phyloP scores from a whole-genome alignment of 2,797 vertebrate species.

The Crax fasciolata region DNA sequence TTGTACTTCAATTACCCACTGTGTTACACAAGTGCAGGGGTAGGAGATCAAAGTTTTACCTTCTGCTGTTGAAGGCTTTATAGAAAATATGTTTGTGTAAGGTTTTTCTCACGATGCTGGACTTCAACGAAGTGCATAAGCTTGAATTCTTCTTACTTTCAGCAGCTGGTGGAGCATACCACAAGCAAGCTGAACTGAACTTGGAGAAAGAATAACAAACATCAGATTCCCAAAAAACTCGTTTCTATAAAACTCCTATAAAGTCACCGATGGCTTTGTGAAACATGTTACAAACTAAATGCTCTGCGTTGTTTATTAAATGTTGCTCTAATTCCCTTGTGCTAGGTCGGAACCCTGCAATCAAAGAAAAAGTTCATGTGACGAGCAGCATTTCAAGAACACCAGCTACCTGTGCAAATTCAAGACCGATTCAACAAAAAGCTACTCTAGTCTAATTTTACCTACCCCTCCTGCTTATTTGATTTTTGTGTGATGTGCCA shows the following conservation, averaged over 20 bases:
- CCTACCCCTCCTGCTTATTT: neutral
- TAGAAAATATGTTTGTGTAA: neutral
- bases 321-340: neutral
- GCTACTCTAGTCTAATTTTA: neutral
- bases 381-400: neutral
- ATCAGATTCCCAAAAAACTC: conserved; percentile 23
- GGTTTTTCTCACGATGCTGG: neutral
- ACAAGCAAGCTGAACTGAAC: conserved; percentile 32
- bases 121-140: neutral
- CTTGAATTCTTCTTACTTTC: neutral
- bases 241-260: conserved; percentile 25
- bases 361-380: conserved; percentile 28
- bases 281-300: neutral
- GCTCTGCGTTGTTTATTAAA: neutral
- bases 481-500: neutral
- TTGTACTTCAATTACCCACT: conserved; percentile 81
- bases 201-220: neutral
- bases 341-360: neutral
- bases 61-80: conserved; percentile 32
- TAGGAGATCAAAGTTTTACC: conserved; percentile 73
- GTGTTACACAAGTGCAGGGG: conserved; percentile 64
- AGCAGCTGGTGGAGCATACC: neutral
- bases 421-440: neutral
- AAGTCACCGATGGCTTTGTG: neutral
- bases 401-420: neutral